Evolutionary conservation across 2,113 vertebrate genomes (phyloP).

Genomic region (Podilymbus podiceps): DNA sequence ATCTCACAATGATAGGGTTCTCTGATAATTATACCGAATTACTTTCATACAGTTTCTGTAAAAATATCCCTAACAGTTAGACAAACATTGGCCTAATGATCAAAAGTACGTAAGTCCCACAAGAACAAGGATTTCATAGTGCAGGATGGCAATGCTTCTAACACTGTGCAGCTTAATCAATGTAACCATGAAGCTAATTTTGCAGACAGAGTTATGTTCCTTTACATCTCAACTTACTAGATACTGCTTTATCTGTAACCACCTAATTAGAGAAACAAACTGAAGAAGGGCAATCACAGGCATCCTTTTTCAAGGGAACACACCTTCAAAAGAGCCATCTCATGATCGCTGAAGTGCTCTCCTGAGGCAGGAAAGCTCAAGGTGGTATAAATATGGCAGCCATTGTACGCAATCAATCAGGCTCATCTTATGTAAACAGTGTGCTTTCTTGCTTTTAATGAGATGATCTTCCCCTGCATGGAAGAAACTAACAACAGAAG

Average conservation of each 20-base stretch:
- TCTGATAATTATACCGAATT: background rate
- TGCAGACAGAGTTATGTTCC: background rate
- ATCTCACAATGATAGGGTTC: background rate
- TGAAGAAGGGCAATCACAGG: constrained; percentile 49
- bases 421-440: constrained; percentile 82
- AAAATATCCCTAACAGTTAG: constrained; percentile 31
- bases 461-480: constrained; percentile 81
- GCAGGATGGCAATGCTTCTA: constrained; percentile 30
- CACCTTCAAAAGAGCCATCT: constrained; percentile 81
- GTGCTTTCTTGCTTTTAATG: constrained; percentile 83
- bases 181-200: constrained; percentile 21
- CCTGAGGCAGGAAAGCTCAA: constrained; percentile 60
- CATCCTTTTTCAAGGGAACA: constrained; percentile 72
- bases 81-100: constrained; percentile 41
- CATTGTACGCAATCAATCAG: constrained; percentile 81
- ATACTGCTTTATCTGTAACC: constrained; percentile 68
- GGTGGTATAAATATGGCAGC: constrained; percentile 68
- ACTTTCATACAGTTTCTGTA: background rate
- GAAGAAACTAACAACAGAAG: constrained; percentile 81
- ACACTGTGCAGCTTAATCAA: constrained; percentile 60
- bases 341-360: constrained; percentile 73
- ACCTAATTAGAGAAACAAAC: constrained; percentile 79
- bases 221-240: constrained; percentile 33
- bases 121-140: constrained; percentile 41
- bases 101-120: constrained; percentile 27